Conservation (phyloP, 1,140 invertebrate species). For the Pararge aegeria region DNA sequence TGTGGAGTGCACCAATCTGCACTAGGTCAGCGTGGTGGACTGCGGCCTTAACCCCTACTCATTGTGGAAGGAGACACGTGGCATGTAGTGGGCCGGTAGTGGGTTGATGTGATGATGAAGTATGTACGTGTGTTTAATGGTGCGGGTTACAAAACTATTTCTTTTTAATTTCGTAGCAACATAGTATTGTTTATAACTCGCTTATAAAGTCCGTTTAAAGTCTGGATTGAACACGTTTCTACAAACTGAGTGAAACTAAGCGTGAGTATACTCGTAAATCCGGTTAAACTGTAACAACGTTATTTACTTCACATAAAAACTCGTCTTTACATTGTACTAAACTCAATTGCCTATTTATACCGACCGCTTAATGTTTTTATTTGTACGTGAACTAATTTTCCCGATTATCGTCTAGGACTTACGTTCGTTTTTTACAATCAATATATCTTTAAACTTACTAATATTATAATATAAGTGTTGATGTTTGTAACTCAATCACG, state of each 20-base stretch:
- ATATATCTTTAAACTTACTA: too few relatives aligned
- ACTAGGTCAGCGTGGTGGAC: too few relatives aligned
- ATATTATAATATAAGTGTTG: too few relatives aligned
- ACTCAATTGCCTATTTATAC: neutral
- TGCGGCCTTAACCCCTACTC: too few relatives aligned
- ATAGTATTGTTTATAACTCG: neutral
- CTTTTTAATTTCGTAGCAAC: neutral
- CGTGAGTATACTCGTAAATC: conserved; percentile 5
- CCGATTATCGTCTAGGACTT: too few relatives aligned
- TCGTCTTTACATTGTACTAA: neutral
- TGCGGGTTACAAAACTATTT: neutral
- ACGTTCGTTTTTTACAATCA: too few relatives aligned
- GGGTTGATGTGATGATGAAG: too few relatives aligned
- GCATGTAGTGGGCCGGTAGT: too few relatives aligned
- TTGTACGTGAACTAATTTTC: neutral
- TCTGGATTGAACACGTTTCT: neutral
- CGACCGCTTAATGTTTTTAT: neutral
- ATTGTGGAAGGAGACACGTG: too few relatives aligned
- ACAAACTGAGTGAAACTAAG: neutral
- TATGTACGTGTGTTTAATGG: too few relatives aligned
- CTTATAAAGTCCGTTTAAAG: conserved; percentile 1
- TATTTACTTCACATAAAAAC: conserved; percentile 6
- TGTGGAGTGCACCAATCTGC: too few relatives aligned
- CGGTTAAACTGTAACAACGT: conserved; percentile 1
- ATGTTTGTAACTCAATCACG: too few relatives aligned